A percentile compares a stretch with the other conserved stretches of the same genome.
phyloP scores from a whole-genome alignment of 1,140 invertebrate species.

The Calycopis cecrops region DNA sequence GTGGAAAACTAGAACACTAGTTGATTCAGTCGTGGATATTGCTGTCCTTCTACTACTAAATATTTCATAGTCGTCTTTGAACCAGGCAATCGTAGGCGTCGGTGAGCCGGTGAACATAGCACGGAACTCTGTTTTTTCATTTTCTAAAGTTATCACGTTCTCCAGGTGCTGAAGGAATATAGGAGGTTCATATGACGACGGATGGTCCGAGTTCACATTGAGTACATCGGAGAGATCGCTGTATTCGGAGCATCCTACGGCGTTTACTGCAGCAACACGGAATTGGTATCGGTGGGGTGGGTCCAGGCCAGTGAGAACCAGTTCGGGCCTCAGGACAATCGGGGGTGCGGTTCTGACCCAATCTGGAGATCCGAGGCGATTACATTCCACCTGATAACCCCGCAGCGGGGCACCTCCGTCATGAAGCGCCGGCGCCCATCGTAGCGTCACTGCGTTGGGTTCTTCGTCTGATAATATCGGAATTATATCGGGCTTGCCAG shows the following conservation, averaged over 20 bases:
- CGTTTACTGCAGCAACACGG: constrained; percentile 91
- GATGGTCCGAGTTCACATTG: constrained; percentile 82
- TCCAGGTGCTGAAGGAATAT: constrained; percentile 80
- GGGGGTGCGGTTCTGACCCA: constrained; percentile 86
- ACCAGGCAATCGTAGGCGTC: constrained; percentile 93
- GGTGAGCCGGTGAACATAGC: constrained; percentile 90
- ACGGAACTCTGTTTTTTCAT: constrained; percentile 88
- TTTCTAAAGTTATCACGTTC: constrained; percentile 82
- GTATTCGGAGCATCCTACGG: constrained; percentile 86
- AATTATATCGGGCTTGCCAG: constrained; percentile 85
- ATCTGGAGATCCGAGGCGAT: constrained; percentile 83
- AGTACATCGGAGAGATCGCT: constrained; percentile 86
- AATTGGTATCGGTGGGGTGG: constrained; percentile 93
- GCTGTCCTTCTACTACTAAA: constrained; percentile 87
- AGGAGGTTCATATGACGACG: constrained; percentile 78
- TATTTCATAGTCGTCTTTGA: constrained; percentile 90
- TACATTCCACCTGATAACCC: constrained; percentile 88
- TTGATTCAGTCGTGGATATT: constrained; percentile 85
- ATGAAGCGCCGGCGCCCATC: constrained; percentile 87
- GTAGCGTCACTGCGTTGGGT: constrained; percentile 90
- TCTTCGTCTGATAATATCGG: constrained; percentile 80
- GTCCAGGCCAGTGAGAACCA: constrained; percentile 85
- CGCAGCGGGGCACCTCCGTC: constrained; percentile 94
- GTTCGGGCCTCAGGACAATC: constrained; percentile 81
- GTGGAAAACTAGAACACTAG: constrained; percentile 87